A percentile compares a stretch with the other conserved stretches of the same genome.
These are phyloP conservation scores for Diacarnus erythraeanus DNA, from an alignment of 37 sponge, comb jelly and placozoan genomes.

Conservation along the genomic window DNA sequence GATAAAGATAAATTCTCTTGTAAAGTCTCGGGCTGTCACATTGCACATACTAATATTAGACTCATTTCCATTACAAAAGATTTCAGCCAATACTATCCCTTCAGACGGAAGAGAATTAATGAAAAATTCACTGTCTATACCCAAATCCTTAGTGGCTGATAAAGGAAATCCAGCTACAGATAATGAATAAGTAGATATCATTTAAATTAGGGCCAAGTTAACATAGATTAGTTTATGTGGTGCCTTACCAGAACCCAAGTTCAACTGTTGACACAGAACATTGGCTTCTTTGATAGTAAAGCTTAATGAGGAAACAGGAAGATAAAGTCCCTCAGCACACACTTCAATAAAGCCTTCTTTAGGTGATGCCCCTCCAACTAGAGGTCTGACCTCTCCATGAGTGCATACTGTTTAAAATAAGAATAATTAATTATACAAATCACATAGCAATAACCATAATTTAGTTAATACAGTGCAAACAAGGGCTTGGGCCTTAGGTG, in stretches of 20 bases:
- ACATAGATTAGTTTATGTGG: not conserved
- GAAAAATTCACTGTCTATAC: no score
- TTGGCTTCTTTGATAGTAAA: not conserved
- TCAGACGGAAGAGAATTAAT: no score
- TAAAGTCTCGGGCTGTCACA: no score
- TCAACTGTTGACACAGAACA: conserved; percentile 1
- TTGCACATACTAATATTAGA: no score
- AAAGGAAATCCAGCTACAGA: conserved; percentile 11
- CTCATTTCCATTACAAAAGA: no score
- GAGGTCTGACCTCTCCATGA: not conserved
- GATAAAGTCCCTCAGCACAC: not conserved
- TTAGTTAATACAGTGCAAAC: no score
- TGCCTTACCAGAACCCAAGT: not conserved
- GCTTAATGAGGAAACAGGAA: not conserved
- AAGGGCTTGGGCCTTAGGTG: no score
- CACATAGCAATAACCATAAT: no score
- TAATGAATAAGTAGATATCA: not conserved
- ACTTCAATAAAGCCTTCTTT: conserved; percentile 2
- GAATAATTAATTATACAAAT: no score
- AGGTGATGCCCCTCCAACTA: conserved; percentile 6
- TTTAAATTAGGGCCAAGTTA: not conserved
- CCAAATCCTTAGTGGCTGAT: not conserved
- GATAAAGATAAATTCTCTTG: no score
- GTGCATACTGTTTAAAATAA: no score
- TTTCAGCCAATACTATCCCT: no score